Conservation (phyloP, 2,888 invertebrate genomes). For the Ganaspis brasiliensis region DNA sequence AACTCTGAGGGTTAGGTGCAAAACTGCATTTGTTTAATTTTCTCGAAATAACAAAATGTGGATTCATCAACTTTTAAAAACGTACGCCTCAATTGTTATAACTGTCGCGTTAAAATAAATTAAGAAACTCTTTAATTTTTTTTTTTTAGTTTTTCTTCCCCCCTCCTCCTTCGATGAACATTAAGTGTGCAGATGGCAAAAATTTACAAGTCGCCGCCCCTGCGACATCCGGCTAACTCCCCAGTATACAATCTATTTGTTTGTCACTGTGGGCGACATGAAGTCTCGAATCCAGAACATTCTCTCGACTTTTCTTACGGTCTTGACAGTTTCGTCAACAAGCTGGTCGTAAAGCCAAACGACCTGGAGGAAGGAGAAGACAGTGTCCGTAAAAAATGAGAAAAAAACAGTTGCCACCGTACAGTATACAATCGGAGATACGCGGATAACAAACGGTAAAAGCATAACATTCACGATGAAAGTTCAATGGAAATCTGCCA, state of each 20-base stretch:
- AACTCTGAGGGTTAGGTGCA: too few species aligned
- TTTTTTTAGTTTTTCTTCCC: too few species aligned
- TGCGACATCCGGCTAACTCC: slow-evolving; percentile 46
- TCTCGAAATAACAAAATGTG: too few species aligned
- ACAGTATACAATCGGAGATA: slow-evolving; percentile 45
- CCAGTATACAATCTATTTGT: slow-evolving; percentile 49
- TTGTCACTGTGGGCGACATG: slow-evolving; percentile 54
- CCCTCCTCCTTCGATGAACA: too few species aligned
- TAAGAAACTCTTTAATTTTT: too few species aligned
- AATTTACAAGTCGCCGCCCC: too few species aligned
- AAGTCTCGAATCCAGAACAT: slow-evolving; percentile 45
- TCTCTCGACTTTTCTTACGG: slow-evolving; percentile 51
- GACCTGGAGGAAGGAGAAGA: slow-evolving; percentile 43
- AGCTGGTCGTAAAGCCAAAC: slow-evolving; percentile 54
- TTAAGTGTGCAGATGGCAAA: too few species aligned
- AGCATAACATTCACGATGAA: slow-evolving; percentile 56
- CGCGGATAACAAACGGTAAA: slow-evolving; percentile 48
- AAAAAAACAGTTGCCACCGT: slow-evolving; percentile 55
- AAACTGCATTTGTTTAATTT: too few species aligned
- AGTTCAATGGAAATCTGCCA: slow-evolving; percentile 57
- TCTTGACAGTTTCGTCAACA: slow-evolving; percentile 53
- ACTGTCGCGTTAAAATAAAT: too few species aligned
- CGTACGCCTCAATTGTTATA: too few species aligned
- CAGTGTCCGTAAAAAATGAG: slow-evolving; percentile 47
- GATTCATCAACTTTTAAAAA: too few species aligned